phyloP scores from a whole-genome alignment of 2,888 invertebrate species.

The Erebia ligea region DNA sequence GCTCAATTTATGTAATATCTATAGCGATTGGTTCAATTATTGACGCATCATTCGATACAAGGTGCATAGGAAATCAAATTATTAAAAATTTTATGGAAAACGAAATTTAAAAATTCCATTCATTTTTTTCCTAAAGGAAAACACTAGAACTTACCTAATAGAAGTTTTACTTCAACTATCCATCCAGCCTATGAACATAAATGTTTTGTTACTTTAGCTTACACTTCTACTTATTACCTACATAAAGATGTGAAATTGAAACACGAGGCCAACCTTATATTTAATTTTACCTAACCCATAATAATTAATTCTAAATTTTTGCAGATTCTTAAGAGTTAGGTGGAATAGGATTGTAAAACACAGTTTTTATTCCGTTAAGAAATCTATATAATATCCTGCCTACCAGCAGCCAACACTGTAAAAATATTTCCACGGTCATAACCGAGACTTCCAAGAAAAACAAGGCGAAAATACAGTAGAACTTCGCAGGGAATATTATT shows the following conservation, averaged over 20 bases:
- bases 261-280: too few species aligned
- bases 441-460: slow-evolving; percentile 42
- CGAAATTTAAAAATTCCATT: too few species aligned
- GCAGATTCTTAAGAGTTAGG: neutral
- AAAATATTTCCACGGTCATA: slow-evolving; percentile 43
- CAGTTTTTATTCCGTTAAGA: slow-evolving; percentile 7
- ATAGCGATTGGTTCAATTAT: slow-evolving; percentile 59
- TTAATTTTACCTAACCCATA: too few species aligned
- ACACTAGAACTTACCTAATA: too few species aligned
- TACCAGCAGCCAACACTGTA: slow-evolving; percentile 30
- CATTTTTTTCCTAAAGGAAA: too few species aligned
- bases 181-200: too few species aligned
- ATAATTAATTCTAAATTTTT: neutral
- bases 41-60: slow-evolving; percentile 47
- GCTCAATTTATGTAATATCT: slow-evolving; percentile 66
- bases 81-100: too few species aligned
- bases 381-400: slow-evolving; percentile 13
- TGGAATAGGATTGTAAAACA: neutral
- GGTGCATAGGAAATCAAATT: slow-evolving; percentile 34
- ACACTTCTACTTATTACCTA: too few species aligned
- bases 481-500: slow-evolving; percentile 56
- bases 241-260: too few species aligned
- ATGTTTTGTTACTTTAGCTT: too few species aligned
- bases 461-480: slow-evolving; percentile 50
- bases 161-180: too few species aligned